A percentile compares a stretch with the other conserved stretches of the same genome.
Evolutionary conservation across 2,888 invertebrate species (phyloP).

Genomic region (Acronicta alni): DNA sequence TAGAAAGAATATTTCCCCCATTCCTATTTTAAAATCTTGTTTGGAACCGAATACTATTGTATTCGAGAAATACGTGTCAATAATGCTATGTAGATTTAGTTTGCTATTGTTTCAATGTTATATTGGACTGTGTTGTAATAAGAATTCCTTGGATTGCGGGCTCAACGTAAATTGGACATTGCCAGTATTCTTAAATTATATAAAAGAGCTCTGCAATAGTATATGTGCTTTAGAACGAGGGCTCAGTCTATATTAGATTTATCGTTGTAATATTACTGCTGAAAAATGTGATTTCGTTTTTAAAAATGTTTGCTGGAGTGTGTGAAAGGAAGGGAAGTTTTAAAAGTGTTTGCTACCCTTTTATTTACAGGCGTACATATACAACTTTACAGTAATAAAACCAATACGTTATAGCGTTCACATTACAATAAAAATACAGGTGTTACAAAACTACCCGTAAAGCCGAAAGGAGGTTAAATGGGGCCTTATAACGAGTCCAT

Average conservation of each 20-base stretch:
- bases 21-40: conserved; percentile 55
- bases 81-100: conserved; percentile 48
- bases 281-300: conserved; percentile 5
- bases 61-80: conserved; percentile 48
- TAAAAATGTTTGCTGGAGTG: not conserved
- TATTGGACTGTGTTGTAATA: conserved; percentile 31
- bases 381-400: too few species aligned
- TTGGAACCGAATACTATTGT: conserved; percentile 43
- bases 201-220: conserved; percentile 25
- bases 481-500: too few species aligned
- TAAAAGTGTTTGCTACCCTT: too few species aligned
- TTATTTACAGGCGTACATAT: too few species aligned
- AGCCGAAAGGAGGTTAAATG: too few species aligned
- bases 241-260: conserved; percentile 36
- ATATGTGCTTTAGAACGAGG: conserved; percentile 11
- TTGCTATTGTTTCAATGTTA: conserved; percentile 29
- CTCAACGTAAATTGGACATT: conserved; percentile 23
- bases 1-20: conserved; percentile 29
- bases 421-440: too few species aligned
- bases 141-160: conserved; percentile 9
- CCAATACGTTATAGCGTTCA: too few species aligned
- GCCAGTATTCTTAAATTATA: conserved; percentile 25
- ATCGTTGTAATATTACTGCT: conserved; percentile 13
- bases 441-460: too few species aligned
- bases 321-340: too few species aligned